Conservation (phyloP, 2,888 invertebrate genomes). For the Tipula helvola region DNA sequence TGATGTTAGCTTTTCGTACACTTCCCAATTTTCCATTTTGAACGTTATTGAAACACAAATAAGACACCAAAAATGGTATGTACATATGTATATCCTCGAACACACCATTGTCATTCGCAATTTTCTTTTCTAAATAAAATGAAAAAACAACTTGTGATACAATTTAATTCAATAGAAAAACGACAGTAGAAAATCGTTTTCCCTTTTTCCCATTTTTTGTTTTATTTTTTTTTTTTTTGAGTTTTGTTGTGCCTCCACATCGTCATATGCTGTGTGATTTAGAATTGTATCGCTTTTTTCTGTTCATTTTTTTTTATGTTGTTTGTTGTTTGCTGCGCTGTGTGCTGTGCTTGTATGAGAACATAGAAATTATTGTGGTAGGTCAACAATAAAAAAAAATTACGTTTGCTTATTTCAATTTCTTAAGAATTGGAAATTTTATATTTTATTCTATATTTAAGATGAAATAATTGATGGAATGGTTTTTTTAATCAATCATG, state of each 20-base stretch:
- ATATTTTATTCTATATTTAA: background rate
- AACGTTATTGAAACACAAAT: background rate
- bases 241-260: background rate
- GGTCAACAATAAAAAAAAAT: background rate
- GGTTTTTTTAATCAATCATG: background rate
- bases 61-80: background rate
- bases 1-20: background rate
- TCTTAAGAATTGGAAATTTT: background rate
- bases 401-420: background rate
- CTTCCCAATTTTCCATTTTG: background rate
- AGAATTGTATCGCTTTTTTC: background rate
- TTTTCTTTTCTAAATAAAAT: background rate
- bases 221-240: background rate
- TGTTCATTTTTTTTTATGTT: background rate
- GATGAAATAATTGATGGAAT: background rate
- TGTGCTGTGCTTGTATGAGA: background rate
- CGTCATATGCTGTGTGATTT: constrained; percentile 4
- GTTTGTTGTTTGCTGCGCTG: background rate
- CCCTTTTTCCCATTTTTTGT: background rate
- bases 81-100: background rate
- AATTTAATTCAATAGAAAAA: background rate
- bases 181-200: background rate
- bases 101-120: background rate
- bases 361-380: constrained; percentile 5
- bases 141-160: background rate